phyloP scores from a whole-genome alignment of 2,113 vertebrate genomes.

The Numida meleagris region DNA sequence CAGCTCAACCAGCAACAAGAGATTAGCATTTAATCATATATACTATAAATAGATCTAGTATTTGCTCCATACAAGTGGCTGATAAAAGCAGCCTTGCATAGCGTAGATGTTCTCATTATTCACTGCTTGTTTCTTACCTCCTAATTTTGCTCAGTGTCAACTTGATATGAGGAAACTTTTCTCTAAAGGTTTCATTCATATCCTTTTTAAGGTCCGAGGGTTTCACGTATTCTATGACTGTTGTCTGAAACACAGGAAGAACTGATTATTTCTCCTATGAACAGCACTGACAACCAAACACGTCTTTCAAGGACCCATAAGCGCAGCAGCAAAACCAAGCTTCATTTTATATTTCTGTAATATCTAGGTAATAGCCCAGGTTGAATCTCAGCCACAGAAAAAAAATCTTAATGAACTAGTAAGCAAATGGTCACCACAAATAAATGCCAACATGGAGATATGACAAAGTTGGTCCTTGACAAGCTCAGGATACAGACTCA shows the following conservation, averaged over 20 bases:
- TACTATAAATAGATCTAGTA: conserved; percentile 31
- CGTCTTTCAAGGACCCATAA: neutral
- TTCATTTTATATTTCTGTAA: neutral
- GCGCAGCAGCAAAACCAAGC: neutral
- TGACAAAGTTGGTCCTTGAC: neutral
- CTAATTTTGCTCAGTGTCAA: conserved; percentile 96
- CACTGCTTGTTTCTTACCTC: conserved; percentile 80
- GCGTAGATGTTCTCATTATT: neutral
- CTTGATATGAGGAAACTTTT: conserved; percentile 96
- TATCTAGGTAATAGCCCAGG: neutral
- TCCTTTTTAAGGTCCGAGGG: conserved; percentile 97
- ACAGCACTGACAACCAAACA: neutral
- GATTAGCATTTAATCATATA: conserved; percentile 57
- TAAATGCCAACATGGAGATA: neutral
- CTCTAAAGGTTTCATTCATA: conserved; percentile 98
- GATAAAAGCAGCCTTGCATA: neutral
- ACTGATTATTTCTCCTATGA: neutral
- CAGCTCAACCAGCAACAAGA: conserved; percentile 26
- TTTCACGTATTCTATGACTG: conserved; percentile 97
- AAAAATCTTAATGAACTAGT: neutral
- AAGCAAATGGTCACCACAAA: neutral
- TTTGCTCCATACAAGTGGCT: neutral
- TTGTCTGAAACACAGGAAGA: conserved; percentile 83
- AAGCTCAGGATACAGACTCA: neutral
- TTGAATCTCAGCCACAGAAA: neutral